phyloP scores from a whole-genome alignment of 2,797 vertebrate genomes.

The Halcyon badia region DNA sequence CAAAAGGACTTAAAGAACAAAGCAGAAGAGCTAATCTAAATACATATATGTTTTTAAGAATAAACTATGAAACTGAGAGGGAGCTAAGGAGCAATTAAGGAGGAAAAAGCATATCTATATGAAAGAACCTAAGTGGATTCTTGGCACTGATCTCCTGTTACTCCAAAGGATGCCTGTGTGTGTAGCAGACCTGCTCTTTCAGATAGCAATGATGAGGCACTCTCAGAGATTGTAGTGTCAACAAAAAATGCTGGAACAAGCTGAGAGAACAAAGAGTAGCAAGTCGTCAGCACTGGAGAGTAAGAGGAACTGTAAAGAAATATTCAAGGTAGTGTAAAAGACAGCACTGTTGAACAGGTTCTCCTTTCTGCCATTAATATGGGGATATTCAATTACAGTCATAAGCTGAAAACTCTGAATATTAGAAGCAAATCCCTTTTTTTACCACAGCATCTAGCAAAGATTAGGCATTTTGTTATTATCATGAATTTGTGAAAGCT shows the following conservation, averaged over 20 bases:
- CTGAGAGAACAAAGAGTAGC: not conserved
- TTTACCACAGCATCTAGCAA: not conserved
- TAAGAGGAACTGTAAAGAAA: not conserved
- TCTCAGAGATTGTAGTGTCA: not conserved
- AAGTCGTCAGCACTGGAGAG: not conserved
- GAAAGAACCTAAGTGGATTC: not conserved
- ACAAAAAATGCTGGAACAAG: constrained; percentile 1
- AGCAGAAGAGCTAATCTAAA: not conserved
- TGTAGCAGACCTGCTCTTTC: not conserved
- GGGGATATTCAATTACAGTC: not conserved
- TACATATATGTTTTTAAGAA: not conserved
- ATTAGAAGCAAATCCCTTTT: not conserved
- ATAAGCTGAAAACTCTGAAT: not conserved
- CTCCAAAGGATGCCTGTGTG: not conserved
- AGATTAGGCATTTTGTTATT: not conserved
- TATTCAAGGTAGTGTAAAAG: not conserved
- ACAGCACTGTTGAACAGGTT: not conserved
- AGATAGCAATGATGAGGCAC: not conserved
- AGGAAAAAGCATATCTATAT: not conserved
- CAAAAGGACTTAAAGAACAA: not conserved
- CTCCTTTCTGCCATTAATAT: not conserved
- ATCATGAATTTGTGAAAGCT: not conserved
- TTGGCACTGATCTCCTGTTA: not conserved
- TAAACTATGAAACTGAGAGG: not conserved
- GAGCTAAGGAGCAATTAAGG: not conserved